These are phyloP conservation scores for Amphiura filiformis DNA, from an alignment of 35 echinoderm and acorn worm species.

Conservation along the genomic window DNA sequence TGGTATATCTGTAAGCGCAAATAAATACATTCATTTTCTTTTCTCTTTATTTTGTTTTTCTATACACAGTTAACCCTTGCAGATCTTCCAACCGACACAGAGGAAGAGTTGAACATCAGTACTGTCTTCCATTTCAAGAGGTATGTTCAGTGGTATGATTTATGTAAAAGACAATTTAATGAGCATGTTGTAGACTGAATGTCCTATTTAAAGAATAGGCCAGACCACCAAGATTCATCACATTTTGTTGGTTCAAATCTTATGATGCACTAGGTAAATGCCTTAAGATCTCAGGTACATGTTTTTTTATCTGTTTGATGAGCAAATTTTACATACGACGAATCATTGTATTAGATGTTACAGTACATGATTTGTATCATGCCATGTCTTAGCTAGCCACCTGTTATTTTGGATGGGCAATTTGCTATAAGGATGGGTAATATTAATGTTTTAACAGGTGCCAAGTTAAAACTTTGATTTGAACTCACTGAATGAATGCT, in stretches of 20 bases:
- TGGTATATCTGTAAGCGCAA: no score
- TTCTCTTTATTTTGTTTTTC: neutral
- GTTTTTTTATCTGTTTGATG: neutral
- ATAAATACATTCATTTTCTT: no score
- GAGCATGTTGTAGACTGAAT: neutral
- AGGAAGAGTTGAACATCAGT: slow-evolving; percentile 42
- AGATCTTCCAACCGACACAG: slow-evolving; percentile 31
- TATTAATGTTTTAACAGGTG: no score
- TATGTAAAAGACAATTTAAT: neutral
- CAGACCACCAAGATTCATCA: neutral
- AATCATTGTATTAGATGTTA: no score
- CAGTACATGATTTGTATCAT: no score
- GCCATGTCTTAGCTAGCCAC: no score
- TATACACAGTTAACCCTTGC: slow-evolving; percentile 28
- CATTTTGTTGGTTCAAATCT: neutral
- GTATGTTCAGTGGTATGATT: slow-evolving; percentile 11
- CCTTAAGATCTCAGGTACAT: neutral
- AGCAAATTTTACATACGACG: neutral
- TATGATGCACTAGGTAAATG: neutral
- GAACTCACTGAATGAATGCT: neutral
- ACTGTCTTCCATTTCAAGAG: slow-evolving; percentile 53
- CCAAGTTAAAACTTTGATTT: neutral
- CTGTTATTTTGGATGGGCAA: no score
- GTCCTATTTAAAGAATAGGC: neutral
- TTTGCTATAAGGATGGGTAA: no score